Evolutionary conservation across 2,113 vertebrate species (phyloP).

Genomic region (Oreochromis spilurus): DNA sequence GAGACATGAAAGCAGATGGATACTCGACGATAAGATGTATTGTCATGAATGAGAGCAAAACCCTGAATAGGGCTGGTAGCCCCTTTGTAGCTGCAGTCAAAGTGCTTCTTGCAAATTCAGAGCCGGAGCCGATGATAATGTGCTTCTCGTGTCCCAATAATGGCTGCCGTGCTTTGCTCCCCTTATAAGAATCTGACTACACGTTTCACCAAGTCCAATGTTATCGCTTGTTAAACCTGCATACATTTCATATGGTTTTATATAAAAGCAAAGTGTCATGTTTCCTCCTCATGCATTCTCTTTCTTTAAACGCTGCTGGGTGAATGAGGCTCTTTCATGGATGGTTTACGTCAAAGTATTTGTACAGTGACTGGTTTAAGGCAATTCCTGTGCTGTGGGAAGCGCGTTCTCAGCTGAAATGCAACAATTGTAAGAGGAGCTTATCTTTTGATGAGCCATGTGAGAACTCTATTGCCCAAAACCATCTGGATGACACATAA

Average conservation of each 20-base stretch:
- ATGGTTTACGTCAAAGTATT: constrained; percentile 38
- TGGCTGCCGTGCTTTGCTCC: constrained; percentile 19
- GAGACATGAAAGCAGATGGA: constrained; percentile 40
- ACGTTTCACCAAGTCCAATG: constrained; percentile 38
- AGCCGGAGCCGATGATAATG: constrained; percentile 34
- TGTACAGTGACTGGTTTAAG: constrained; percentile 38
- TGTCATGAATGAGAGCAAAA: constrained; percentile 36
- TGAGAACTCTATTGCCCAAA: constrained; percentile 26
- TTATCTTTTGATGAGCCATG: constrained; percentile 45
- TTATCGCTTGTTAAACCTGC: constrained; percentile 37
- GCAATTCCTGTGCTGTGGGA: constrained; percentile 38
- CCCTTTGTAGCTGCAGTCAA: constrained; percentile 39
- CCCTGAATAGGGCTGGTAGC: neutral
- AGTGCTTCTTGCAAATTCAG: constrained; percentile 30
- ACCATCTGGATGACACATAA: neutral
- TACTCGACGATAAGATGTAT: constrained; percentile 33
- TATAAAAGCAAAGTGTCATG: constrained; percentile 30
- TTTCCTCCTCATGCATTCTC: constrained; percentile 26
- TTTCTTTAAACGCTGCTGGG: constrained; percentile 31
- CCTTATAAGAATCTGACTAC: constrained; percentile 26
- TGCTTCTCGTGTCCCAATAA: constrained; percentile 51
- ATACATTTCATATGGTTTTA: constrained; percentile 11
- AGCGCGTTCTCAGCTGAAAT: constrained; percentile 19
- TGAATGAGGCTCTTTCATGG: constrained; percentile 29
- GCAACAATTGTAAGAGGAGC: constrained; percentile 30